Conservation (phyloP, 2,888 invertebrate genomes). For the Polydesmus complanatus region DNA sequence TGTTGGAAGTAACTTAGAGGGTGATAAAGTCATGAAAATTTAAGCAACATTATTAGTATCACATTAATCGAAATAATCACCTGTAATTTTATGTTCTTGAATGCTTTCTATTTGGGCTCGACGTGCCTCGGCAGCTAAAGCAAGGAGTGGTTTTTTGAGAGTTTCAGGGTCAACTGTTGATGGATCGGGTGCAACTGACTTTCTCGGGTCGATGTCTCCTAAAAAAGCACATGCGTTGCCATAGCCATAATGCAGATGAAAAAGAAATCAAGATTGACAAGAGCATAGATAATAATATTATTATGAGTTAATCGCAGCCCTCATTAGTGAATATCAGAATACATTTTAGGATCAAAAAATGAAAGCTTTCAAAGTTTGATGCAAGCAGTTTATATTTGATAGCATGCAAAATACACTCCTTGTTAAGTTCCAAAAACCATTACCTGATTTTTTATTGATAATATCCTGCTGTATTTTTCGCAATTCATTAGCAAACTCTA, state of each 20-base stretch:
- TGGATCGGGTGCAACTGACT: slow-evolving; percentile 13
- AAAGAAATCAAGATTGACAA: not conserved
- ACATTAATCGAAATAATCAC: too few relatives aligned
- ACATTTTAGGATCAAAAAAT: not conserved
- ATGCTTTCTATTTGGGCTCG: not conserved
- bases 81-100: not conserved
- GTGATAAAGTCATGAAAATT: too few relatives aligned
- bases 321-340: too few relatives aligned
- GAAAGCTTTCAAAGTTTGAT: not conserved
- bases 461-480: slow-evolving; percentile 74
- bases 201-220: slow-evolving; percentile 14
- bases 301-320: not conserved
- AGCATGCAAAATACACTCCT: too few relatives aligned
- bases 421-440: not conserved
- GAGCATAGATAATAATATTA: not conserved
- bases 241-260: not conserved
- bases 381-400: too few relatives aligned
- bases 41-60: too few relatives aligned
- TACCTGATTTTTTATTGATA: slow-evolving; percentile 19
- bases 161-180: not conserved
- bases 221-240: not conserved
- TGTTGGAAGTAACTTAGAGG: too few relatives aligned
- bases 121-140: slow-evolving; percentile 2
- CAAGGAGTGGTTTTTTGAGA: not conserved
- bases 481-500: slow-evolving; percentile 74